Evolutionary conservation across 1,140 invertebrate genomes (phyloP).

Genomic region (Neotoxoptera formosana): DNA sequence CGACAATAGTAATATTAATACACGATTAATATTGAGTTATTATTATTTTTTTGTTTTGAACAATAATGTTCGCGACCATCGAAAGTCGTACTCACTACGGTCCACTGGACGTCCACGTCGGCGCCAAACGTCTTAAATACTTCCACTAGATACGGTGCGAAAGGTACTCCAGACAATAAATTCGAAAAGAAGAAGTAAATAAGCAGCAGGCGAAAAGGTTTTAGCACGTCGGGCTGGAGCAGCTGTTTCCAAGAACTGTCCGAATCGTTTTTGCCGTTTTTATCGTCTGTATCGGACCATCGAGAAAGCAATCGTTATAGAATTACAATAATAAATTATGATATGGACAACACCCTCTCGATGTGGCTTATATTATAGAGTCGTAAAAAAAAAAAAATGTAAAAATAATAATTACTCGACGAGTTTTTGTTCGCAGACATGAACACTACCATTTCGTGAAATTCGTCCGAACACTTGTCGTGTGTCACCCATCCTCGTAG

Average conservation of each 20-base stretch:
- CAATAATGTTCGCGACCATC: background rate
- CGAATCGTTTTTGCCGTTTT: background rate
- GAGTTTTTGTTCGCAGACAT: background rate
- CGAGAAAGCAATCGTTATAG: background rate
- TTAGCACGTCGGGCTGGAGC: conserved; percentile 20
- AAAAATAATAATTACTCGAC: background rate
- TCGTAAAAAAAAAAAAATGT: background rate
- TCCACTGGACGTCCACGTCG: background rate
- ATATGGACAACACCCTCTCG: background rate
- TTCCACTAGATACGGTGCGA: background rate
- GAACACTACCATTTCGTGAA: conserved; percentile 63
- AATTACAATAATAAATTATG: background rate
- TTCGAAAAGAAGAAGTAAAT: conserved; percentile 47
- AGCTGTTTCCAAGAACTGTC: conserved; percentile 5
- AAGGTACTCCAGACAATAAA: conserved; percentile 36
- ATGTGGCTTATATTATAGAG: background rate
- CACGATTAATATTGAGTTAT: background rate
- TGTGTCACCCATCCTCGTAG: conserved; percentile 67
- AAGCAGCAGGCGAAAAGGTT: conserved; percentile 22
- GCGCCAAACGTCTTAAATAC: conserved; percentile 12
- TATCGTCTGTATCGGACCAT: background rate
- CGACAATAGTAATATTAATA: background rate
- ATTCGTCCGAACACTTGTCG: conserved; percentile 66
- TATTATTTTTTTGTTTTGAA: background rate
- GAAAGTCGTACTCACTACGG: conserved; percentile 4